A percentile compares a stretch with the other conserved stretches of the same genome.
Conservation (phyloP, 1,140 invertebrate genomes). For the Drosophila pachea region DNA sequence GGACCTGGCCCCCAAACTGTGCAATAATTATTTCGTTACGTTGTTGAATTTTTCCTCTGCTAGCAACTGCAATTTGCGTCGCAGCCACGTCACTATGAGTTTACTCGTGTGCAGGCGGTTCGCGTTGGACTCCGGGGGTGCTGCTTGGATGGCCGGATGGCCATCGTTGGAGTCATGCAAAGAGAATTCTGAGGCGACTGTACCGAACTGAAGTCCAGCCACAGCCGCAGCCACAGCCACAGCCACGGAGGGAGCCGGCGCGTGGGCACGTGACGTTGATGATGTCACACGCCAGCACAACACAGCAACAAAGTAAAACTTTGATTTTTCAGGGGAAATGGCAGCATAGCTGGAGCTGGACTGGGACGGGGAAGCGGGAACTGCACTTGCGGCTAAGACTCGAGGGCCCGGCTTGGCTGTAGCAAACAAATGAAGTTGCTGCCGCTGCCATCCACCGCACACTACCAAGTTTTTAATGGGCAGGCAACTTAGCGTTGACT, state of each 20-base stretch:
- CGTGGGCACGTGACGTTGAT: slow-evolving; percentile 58
- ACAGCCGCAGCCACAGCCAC: neutral
- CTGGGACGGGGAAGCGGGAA: neutral
- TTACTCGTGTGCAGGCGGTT: slow-evolving; percentile 24
- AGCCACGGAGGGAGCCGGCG: neutral
- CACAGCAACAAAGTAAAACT: slow-evolving; percentile 57
- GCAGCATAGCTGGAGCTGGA: neutral
- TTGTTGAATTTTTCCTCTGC: slow-evolving; percentile 6
- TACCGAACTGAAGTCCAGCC: slow-evolving; percentile 18
- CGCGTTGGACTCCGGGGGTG: neutral
- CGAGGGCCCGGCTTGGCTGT: neutral
- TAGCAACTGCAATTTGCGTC: slow-evolving; percentile 63
- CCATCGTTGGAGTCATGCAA: slow-evolving; percentile 16
- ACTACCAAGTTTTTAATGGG: slow-evolving; percentile 67
- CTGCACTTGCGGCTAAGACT: neutral
- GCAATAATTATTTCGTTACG: slow-evolving; percentile 65
- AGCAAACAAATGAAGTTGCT: slow-evolving; percentile 56
- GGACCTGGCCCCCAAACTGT: slow-evolving; percentile 35
- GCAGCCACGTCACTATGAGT: slow-evolving; percentile 38
- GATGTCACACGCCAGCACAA: slow-evolving; percentile 62
- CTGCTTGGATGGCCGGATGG: neutral
- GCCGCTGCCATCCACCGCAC: slow-evolving; percentile 26
- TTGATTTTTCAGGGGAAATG: slow-evolving; percentile 41
- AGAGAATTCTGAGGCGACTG: slow-evolving; percentile 28
- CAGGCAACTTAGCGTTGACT: slow-evolving; percentile 26